Evolutionary conservation across 2,797 vertebrate species (phyloP).

Genomic region (Rhinella marina): DNA sequence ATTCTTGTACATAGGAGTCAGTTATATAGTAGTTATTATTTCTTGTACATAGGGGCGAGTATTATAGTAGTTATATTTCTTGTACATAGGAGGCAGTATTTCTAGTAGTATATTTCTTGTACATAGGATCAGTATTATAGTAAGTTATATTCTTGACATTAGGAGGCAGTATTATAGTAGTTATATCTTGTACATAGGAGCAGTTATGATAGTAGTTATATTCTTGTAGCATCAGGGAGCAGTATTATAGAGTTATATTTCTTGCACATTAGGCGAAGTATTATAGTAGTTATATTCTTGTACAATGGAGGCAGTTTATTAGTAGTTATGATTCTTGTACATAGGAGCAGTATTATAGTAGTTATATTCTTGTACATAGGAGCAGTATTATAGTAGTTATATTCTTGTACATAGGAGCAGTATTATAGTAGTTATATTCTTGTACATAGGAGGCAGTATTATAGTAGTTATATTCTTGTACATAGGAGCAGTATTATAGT

Average conservation of each 20-base stretch:
- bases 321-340: neutral
- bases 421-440: too few relatives aligned
- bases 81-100: too few relatives aligned
- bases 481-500: too few relatives aligned
- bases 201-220: slow-evolving; percentile 11
- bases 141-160: slow-evolving; percentile 2
- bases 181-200: slow-evolving; percentile 9
- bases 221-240: neutral
- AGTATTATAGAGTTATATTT: slow-evolving; percentile 18
- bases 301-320: neutral
- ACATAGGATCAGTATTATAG: slow-evolving; percentile 1
- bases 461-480: too few relatives aligned
- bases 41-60: neutral
- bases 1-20: neutral
- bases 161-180: slow-evolving; percentile 7
- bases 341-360: too few relatives aligned
- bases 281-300: slow-evolving; percentile 13
- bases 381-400: too few relatives aligned
- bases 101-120: neutral
- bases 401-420: too few relatives aligned
- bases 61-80: too few relatives aligned
- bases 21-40: slow-evolving; percentile 11
- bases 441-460: too few relatives aligned
- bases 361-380: too few relatives aligned
- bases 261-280: neutral